phyloP scores from a whole-genome alignment of 2,797 vertebrate species.

The Anableps anableps region DNA sequence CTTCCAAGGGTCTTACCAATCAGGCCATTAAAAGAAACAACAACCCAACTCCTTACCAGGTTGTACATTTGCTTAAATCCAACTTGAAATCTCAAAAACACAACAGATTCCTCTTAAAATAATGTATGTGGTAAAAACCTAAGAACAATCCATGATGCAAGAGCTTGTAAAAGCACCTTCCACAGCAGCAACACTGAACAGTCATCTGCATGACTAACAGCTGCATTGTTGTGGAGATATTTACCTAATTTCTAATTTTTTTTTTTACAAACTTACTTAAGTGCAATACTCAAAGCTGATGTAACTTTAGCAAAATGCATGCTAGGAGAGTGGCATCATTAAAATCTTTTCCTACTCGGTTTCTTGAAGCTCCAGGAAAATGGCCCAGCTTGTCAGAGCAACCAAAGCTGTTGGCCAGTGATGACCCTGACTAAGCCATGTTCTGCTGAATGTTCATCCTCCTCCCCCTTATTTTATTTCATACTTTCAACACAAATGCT shows the following conservation, averaged over 20 bases:
- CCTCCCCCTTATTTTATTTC: constrained; percentile 53
- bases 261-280: background rate
- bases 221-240: background rate
- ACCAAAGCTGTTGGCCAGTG: constrained; percentile 71
- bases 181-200: background rate
- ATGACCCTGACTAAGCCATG: constrained; percentile 79
- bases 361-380: constrained; percentile 72
- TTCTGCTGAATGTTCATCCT: constrained; percentile 72
- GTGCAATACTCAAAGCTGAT: constrained; percentile 45
- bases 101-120: background rate
- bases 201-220: background rate
- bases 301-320: constrained; percentile 62
- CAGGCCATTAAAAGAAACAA: background rate
- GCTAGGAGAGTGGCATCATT: constrained; percentile 43
- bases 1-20: background rate
- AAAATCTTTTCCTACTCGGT: constrained; percentile 62
- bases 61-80: background rate
- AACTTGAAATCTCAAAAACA: background rate
- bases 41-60: no score
- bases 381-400: constrained; percentile 69
- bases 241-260: background rate
- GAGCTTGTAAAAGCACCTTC: background rate
- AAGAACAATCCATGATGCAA: background rate
- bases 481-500: constrained; percentile 70
- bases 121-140: background rate